Evolutionary conservation across 2,888 invertebrate species (phyloP).

Genomic region (Pristionchus maxplancki): DNA sequence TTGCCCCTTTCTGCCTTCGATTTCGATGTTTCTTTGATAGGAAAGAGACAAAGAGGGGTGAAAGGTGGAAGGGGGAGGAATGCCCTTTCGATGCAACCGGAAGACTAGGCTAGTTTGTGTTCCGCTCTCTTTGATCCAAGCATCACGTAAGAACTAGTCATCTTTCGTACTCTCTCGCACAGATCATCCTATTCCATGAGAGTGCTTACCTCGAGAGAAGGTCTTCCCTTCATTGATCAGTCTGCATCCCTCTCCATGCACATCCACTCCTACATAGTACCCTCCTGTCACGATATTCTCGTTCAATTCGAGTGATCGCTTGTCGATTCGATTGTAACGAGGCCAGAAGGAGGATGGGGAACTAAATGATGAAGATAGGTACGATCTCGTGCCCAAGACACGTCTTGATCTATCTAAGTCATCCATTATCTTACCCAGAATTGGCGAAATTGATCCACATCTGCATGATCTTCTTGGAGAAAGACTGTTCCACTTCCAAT

Average conservation of each 20-base stretch:
- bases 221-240: conserved; percentile 73
- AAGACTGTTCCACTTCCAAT: conserved; percentile 75
- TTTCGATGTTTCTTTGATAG: conserved; percentile 12
- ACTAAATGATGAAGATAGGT: no score
- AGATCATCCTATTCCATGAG: no score
- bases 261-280: conserved; percentile 68
- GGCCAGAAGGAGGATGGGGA: conserved; percentile 71
- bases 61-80: conserved; percentile 7
- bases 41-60: conserved; percentile 2
- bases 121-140: not conserved
- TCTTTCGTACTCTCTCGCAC: not conserved
- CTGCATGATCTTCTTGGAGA: conserved; percentile 92
- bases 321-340: conserved; percentile 72
- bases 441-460: conserved; percentile 94
- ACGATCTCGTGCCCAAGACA: no score
- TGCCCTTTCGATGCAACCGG: not conserved
- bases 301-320: conserved; percentile 72
- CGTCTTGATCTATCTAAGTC: not conserved
- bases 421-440: conserved; percentile 86
- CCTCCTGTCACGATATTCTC: conserved; percentile 63
- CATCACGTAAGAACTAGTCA: conserved; percentile 2
- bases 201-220: conserved; percentile 43
- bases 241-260: conserved; percentile 73
- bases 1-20: not conserved
- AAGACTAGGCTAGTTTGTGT: not conserved